phyloP scores from a whole-genome alignment of 2,888 invertebrate genomes.

The Monoplex corrugatus region DNA sequence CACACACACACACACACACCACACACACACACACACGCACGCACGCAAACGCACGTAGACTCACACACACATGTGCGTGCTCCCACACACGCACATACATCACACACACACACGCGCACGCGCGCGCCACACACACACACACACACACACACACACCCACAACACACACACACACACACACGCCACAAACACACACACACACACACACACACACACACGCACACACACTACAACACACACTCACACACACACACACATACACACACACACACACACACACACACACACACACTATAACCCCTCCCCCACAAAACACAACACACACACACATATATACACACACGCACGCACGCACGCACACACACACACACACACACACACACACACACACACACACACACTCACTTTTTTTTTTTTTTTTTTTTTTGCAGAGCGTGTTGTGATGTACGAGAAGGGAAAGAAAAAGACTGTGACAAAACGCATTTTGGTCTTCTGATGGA shows the following conservation, averaged over 20 bases:
- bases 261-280: constrained; percentile 35
- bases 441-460: no score
- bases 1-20: not conserved
- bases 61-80: not conserved
- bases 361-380: not conserved
- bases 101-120: not conserved
- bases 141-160: not conserved
- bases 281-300: constrained; percentile 20
- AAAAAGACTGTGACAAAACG: no score
- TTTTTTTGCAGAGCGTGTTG: no score
- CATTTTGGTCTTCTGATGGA: no score
- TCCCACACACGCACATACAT: no score
- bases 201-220: no score
- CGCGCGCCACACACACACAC: not conserved
- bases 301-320: no score
- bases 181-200: not conserved
- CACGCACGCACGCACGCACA: not conserved
- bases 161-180: no score
- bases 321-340: not conserved
- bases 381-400: no score
- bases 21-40: not conserved
- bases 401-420: no score
- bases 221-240: not conserved
- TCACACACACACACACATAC: constrained; percentile 21
- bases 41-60: not conserved